These are phyloP conservation scores for Ceyx cyanopectus DNA, from an alignment of 2,113 vertebrate genomes.

Conservation along the genomic window DNA sequence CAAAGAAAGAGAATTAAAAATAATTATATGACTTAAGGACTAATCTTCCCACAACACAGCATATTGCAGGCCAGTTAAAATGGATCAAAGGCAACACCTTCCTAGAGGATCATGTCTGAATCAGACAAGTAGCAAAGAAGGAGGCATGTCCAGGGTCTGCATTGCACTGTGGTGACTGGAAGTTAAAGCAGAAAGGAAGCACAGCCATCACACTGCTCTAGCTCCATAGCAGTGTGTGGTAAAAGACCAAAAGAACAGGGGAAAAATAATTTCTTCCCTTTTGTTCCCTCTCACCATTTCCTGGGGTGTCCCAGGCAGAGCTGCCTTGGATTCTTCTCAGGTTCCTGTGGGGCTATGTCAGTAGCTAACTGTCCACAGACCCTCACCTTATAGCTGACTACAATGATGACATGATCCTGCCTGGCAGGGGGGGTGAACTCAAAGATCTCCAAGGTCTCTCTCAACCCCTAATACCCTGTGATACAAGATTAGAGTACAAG, in stretches of 20 bases:
- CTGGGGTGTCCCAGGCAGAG: neutral
- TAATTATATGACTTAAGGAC: neutral
- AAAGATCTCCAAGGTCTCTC: too few species aligned
- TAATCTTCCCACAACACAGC: neutral
- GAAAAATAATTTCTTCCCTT: neutral
- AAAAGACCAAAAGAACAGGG: neutral
- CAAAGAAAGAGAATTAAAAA: constrained; percentile 14
- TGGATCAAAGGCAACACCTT: neutral
- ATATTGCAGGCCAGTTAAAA: neutral
- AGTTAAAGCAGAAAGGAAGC: neutral
- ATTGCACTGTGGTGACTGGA: neutral
- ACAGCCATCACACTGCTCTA: neutral
- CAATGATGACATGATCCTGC: too few species aligned
- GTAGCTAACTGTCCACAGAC: neutral
- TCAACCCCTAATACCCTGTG: too few species aligned
- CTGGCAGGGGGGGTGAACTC: too few species aligned
- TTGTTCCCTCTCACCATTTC: neutral
- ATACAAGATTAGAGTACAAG: neutral
- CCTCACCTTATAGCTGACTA: neutral
- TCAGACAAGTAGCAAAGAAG: neutral
- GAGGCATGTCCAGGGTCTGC: neutral
- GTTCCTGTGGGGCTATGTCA: fast-evolving
- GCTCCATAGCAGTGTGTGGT: neutral
- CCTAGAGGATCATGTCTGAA: neutral
- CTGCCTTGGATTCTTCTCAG: neutral